A percentile compares a stretch with the other conserved stretches of the same genome.
Evolutionary conservation across 2,797 vertebrate genomes (phyloP).

Genomic region (Poeciliopsis infans): DNA sequence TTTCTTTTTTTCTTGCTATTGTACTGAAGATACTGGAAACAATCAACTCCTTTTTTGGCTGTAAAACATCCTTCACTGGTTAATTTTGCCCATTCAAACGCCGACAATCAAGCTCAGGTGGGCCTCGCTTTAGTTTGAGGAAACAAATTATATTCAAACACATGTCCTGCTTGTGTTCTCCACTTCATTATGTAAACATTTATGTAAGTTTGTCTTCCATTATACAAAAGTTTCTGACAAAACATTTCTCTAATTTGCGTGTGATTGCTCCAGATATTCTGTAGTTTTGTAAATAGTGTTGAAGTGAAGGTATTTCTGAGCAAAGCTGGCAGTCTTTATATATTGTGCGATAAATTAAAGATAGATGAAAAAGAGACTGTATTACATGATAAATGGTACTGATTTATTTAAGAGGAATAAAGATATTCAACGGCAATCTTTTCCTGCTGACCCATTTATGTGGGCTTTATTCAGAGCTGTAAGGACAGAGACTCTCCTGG

Average conservation of each 20-base stretch:
- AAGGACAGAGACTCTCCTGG: conserved; percentile 2
- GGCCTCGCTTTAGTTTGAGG: background rate
- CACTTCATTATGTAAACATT: background rate
- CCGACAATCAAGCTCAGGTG: background rate
- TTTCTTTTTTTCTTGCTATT: background rate
- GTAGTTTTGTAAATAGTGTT: conserved; percentile 2
- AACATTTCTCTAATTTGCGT: background rate
- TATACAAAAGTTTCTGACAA: conserved; percentile 7
- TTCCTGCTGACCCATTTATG: background rate
- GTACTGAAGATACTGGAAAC: background rate
- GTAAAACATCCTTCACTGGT: background rate
- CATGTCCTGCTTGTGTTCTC: background rate
- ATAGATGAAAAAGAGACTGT: background rate
- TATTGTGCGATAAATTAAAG: background rate
- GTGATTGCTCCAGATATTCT: background rate
- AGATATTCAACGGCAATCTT: background rate
- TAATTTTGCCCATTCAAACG: background rate
- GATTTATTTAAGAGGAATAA: background rate
- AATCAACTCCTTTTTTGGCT: background rate
- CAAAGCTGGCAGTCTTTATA: background rate
- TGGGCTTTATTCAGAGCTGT: background rate
- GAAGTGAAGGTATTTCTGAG: background rate
- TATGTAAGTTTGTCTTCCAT: background rate
- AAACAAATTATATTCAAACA: background rate
- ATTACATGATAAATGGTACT: background rate